Conservation (phyloP, 2,113 vertebrate genomes). For the Pterocles burchelli region DNA sequence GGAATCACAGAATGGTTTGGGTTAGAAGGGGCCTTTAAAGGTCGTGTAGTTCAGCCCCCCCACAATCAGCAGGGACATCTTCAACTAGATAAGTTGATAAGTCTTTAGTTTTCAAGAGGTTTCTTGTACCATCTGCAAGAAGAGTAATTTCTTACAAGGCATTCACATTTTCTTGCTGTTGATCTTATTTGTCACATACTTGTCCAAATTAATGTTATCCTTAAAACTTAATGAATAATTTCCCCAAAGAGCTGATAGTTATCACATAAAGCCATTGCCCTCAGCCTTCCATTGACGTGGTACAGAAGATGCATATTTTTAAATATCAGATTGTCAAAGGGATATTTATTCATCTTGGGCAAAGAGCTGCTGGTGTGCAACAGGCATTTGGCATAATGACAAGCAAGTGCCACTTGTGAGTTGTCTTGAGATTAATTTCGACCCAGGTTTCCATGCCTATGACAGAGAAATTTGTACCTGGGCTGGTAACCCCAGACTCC, state of each 20-base stretch:
- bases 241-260: background rate
- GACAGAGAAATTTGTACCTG: background rate
- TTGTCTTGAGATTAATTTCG: background rate
- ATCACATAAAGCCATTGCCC: background rate
- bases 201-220: too few relatives aligned
- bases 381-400: background rate
- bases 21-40: too few relatives aligned
- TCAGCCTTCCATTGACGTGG: background rate
- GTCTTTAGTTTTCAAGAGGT: background rate
- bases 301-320: background rate
- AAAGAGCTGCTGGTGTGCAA: background rate
- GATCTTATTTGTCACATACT: too few relatives aligned
- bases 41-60: too few relatives aligned
- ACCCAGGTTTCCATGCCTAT: background rate
- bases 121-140: background rate
- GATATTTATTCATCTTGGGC: background rate
- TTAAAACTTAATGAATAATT: constrained; percentile 1
- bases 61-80: too few relatives aligned
- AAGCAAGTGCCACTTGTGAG: background rate
- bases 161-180: background rate
- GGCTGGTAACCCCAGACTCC: background rate
- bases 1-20: too few relatives aligned
- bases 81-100: too few relatives aligned
- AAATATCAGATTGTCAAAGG: background rate
- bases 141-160: background rate